These are phyloP conservation scores for Phengaris arion DNA, from an alignment of 2,888 invertebrate genomes.

Conservation along the genomic window DNA sequence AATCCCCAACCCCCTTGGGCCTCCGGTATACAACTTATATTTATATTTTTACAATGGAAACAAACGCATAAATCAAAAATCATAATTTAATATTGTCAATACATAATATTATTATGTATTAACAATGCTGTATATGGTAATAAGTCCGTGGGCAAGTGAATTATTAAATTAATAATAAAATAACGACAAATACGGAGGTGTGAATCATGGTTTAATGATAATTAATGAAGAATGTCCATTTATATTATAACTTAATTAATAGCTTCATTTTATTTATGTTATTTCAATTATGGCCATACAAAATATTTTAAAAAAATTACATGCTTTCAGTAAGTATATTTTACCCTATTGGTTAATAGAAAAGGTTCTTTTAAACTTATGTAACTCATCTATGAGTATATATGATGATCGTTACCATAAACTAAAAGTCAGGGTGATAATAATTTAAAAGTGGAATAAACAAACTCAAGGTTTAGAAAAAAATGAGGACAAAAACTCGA, in stretches of 20 bases:
- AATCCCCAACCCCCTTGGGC: too few species aligned
- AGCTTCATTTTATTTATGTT: constrained; percentile 11
- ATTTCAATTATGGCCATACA: neutral
- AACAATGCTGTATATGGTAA: constrained; percentile 9
- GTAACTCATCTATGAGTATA: neutral
- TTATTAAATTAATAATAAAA: constrained; percentile 10
- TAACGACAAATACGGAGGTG: constrained; percentile 7
- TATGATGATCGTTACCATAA: neutral
- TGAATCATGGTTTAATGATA: constrained; percentile 24
- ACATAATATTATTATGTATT: constrained; percentile 7
- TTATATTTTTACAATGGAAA: neutral
- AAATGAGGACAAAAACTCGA: constrained; percentile 60
- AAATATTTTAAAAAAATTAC: neutral
- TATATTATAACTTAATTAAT: constrained; percentile 9
- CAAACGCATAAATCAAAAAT: neutral
- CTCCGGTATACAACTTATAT: too few species aligned
- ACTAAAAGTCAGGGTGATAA: neutral
- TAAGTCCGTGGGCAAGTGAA: constrained; percentile 7
- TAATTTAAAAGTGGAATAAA: constrained; percentile 31
- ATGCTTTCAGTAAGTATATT: too few species aligned
- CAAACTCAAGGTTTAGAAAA: constrained; percentile 41
- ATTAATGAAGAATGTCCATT: constrained; percentile 25
- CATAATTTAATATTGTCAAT: constrained; percentile 9
- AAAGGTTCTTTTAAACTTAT: neutral
- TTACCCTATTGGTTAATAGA: too few species aligned